phyloP scores from a whole-genome alignment of 92 coral and sea anemone genomes.

The Paragorgia papillata region DNA sequence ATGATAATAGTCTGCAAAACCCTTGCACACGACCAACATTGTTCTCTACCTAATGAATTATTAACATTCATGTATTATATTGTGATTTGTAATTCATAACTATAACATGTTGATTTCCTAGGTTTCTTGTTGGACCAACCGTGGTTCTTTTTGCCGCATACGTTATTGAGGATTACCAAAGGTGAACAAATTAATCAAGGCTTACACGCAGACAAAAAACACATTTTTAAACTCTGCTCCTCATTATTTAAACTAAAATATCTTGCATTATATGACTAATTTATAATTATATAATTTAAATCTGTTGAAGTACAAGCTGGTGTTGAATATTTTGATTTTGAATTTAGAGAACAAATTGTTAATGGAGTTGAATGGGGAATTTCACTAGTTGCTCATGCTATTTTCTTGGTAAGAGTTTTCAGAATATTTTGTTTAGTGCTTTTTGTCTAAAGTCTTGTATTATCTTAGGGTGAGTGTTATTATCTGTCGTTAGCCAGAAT shows the following conservation, averaged over 20 bases:
- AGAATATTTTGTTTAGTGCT: no score
- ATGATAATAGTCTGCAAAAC: no score
- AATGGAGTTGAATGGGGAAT: slow-evolving; percentile 95
- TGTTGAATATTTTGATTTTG: slow-evolving; percentile 10
- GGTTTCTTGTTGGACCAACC: slow-evolving; percentile 97
- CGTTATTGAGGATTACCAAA: slow-evolving; percentile 84
- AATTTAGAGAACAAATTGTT: slow-evolving; percentile 78
- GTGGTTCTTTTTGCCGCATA: slow-evolving; percentile 86
- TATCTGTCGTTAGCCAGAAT: no score
- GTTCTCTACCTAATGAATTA: no score
- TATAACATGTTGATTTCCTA: slow-evolving; percentile 33
- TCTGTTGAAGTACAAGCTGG: no score
- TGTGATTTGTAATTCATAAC: not conserved
- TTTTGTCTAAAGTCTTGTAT: not conserved
- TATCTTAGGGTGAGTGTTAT: no score
- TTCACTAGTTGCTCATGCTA: slow-evolving; percentile 75
- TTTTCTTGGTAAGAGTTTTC: slow-evolving; percentile 88
- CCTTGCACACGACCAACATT: no score
- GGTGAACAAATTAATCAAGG: slow-evolving; percentile 51
- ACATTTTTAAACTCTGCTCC: no score
- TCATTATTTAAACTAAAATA: no score
- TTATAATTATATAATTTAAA: no score
- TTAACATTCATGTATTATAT: not conserved
- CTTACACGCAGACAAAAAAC: no score
- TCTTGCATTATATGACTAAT: no score